Conservation (phyloP, 2,113 vertebrate species). For the Gopherus evgoodei region DNA sequence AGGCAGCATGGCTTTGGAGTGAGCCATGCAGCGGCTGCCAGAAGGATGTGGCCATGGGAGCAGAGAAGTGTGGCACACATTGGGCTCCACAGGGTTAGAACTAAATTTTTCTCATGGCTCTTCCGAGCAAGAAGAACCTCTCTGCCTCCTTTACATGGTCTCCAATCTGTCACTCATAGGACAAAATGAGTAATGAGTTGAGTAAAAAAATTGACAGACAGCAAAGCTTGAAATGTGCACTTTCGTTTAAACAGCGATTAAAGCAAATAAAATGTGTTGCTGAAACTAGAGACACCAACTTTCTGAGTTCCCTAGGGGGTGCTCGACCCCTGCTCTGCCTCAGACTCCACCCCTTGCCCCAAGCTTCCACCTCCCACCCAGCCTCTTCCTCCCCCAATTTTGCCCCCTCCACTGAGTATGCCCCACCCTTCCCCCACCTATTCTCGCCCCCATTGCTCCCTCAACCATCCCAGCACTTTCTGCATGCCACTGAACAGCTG, state of each 20-base stretch:
- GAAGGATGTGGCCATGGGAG: not conserved
- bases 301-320: too few species aligned
- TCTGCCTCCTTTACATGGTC: not conserved
- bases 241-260: not conserved
- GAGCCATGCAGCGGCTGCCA: not conserved
- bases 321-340: too few species aligned
- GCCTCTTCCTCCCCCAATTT: too few species aligned
- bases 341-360: too few species aligned
- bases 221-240: not conserved
- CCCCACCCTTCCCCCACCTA: too few species aligned
- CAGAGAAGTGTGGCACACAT: not conserved
- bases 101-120: not conserved
- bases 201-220: not conserved
- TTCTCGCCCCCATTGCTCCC: too few species aligned
- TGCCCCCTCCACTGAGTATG: too few species aligned
- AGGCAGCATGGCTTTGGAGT: not conserved
- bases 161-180: not conserved
- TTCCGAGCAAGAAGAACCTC: not conserved
- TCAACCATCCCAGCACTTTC: too few species aligned
- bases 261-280: not conserved
- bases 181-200: not conserved
- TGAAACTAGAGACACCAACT: not conserved
- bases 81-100: not conserved
- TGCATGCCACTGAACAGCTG: too few species aligned
- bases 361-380: too few species aligned